These are phyloP conservation scores for Phyto melanocephala DNA, from an alignment of 2,888 invertebrate species.

Conservation along the genomic window DNA sequence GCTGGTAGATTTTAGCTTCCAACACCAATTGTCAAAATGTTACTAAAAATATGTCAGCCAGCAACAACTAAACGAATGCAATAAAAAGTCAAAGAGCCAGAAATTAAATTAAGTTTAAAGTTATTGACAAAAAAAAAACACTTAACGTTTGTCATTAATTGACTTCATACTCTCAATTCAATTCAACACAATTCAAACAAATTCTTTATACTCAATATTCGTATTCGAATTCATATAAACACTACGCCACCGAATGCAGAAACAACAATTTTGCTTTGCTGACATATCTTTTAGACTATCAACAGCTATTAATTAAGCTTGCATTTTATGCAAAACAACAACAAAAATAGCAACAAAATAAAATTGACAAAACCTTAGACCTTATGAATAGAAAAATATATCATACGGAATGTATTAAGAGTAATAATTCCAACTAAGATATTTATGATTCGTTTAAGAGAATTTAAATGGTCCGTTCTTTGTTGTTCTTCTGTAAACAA, in stretches of 20 bases:
- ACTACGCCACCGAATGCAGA: conserved; percentile 11
- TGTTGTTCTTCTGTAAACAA: no score
- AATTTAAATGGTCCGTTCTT: neutral
- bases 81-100: neutral
- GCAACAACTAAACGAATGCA: neutral
- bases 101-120: conserved; percentile 1
- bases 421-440: conserved; percentile 13
- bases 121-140: conserved; percentile 32
- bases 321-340: conserved; percentile 37
- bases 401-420: neutral
- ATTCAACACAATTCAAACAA: neutral
- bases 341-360: neutral
- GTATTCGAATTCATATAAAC: neutral
- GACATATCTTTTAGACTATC: conserved; percentile 41
- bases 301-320: conserved; percentile 51
- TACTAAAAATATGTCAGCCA: neutral
- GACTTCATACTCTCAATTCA: conserved; percentile 16
- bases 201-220: neutral
- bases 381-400: neutral
- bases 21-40: conserved; percentile 10
- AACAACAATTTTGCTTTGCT: conserved; percentile 13
- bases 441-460: conserved; percentile 3
- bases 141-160: conserved; percentile 46
- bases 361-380: neutral
- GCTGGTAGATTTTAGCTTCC: neutral